Conservation (phyloP, 1,140 invertebrate species). For the Pissodes strobi region DNA sequence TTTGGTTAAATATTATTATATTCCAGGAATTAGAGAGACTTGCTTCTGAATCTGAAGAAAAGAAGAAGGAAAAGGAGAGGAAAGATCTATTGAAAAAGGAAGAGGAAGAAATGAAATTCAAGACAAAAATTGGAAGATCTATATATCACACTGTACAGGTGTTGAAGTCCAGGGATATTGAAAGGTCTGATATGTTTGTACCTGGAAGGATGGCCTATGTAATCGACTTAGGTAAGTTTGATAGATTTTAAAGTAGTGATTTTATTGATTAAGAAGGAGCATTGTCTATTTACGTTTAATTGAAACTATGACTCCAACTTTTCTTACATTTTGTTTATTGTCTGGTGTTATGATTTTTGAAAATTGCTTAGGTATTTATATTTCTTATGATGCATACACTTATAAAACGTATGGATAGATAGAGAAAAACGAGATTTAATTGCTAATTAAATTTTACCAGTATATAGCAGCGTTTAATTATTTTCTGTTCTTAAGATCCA, state of each 20-base stretch:
- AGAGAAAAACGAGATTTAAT: no score
- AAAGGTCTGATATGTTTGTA: conserved; percentile 92
- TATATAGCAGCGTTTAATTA: no score
- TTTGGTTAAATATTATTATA: no score
- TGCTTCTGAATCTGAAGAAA: conserved; percentile 64
- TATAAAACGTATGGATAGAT: no score
- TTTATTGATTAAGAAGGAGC: neutral
- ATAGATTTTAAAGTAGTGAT: neutral
- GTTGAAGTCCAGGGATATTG: conserved; percentile 71
- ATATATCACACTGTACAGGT: conserved; percentile 71
- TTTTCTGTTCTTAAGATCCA: no score
- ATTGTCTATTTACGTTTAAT: neutral
- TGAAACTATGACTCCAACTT: no score
- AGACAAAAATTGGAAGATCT: conserved; percentile 76
- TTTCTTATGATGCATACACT: no score
- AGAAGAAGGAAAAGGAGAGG: conserved; percentile 64
- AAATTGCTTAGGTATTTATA: no score
- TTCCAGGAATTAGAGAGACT: conserved; percentile 75
- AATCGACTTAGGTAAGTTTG: conserved; percentile 80
- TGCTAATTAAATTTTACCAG: no score
- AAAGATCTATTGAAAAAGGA: conserved; percentile 66
- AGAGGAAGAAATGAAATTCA: conserved; percentile 79
- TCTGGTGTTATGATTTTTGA: no score
- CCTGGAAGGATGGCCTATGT: conserved; percentile 98
- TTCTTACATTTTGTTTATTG: no score